Base-by-base conservation (phyloP, 2,113 vertebrate genomes). In the Hiodon tergisus region DNA sequence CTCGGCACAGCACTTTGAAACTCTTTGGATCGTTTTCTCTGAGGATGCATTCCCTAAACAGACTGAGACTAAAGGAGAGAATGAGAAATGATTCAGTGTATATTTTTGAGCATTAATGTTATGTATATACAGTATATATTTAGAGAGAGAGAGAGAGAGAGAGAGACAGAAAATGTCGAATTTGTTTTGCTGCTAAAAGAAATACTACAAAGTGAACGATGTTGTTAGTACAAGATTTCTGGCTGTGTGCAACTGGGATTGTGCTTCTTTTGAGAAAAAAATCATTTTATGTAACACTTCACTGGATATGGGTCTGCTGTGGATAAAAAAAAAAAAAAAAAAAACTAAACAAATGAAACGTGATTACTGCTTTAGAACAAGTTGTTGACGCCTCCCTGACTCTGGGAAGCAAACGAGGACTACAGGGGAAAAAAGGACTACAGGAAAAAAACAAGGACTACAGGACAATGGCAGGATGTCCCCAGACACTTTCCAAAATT, bases 1-100 rank as follows among this genome's bases (percentile, higher is more conserved):
- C 77, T 84, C 78, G 73, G 93, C 94, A 95, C 93, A 95, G 96
- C 96, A 97, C 95, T 98, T 97, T 98, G 91, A 94, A 92, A 89
- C 92, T 89, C 31, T 31, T 31, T 31, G 91, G 90, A 95, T 88
- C 80, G 85, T 91, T 88, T 92, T 93, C 92, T 87, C 86, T 90
- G 89, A 91, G 89, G 90, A 95, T 94, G 93, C 95, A 94, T 96
- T 96, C 95, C 94, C 85, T 82, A 90, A 88, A 88, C 87, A 84
- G 92, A 90, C 87, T 87, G 88, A 85, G 77, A 67, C 81, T 78
- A 84, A 84, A 78, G 79, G 52, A 78, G 62, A 71, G 78, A 82
- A 76, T 81, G 77, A 76, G 16, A 62, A 88, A 87, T 91, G 89
- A 52, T 81, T 63, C 14, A 76, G 76, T 88, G 88, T 89, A 86